Base-by-base conservation (phyloP, 2,888 invertebrate species). In the Anorthoa munda region DNA sequence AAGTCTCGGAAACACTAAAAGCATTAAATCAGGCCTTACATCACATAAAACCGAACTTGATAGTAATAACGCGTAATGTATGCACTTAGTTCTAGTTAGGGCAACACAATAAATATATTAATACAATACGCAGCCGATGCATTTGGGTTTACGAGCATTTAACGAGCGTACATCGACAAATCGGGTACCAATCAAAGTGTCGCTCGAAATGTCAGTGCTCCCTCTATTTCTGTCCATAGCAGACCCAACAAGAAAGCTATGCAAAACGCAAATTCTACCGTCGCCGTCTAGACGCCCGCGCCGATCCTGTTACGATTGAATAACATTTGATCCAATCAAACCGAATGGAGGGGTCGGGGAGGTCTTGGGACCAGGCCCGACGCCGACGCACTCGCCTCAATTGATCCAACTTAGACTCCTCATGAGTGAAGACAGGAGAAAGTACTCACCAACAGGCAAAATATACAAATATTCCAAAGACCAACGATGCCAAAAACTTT, bases 241-340 rank as follows among this genome's bases (percentile, higher is more conserved):
- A 93, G 93, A 93, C 91, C 94, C 93, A 95, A 95, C 94, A 94
- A 94, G 94, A 94, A 95, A 94, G 93, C 94, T 93, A 94, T 94
- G 94, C 93, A 93, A 94, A 93, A 92, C 93, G 92, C 92, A 95
- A 96, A 95, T 95, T 94, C 93, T 93, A 87, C 90, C 88, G 95
- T 92, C 95, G 95, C 94, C 95, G 96, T 95, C 96, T 95, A 93
- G 95, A 94, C 95, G 93, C 92, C 90, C 88, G 87, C 83, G 75
- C 79, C 91, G 89, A 91, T 93, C 90, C 91, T 93, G 92, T 90
- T 92, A 91, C 94, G 94, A 96, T 95, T 94, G 93, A 94, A 95
- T 95, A 95, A 95, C 89, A 95, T 94, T 96, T 95, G 95, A 96
- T 95, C 95, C 95, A 96, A 95, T 95, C 95, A 95, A 93, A 87